Conservation (phyloP, 2,113 vertebrate genomes). For the Rhipidura dahli region DNA sequence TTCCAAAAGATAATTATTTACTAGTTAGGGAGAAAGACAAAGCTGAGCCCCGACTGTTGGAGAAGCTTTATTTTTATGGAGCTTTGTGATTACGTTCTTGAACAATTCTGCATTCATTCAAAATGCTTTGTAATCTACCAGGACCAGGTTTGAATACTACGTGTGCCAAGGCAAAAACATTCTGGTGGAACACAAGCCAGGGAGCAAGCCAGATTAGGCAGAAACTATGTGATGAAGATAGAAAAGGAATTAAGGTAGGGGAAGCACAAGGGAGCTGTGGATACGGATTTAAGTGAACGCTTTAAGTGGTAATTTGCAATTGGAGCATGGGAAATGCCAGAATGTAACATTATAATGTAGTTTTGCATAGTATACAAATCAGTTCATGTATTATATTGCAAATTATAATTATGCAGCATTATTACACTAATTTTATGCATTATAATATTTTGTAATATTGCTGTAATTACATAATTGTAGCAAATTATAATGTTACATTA, state of each 20-base stretch:
- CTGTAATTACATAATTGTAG: slow-evolving; percentile 24
- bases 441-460: slow-evolving; percentile 19
- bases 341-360: neutral
- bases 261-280: neutral
- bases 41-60: neutral
- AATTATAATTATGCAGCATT: neutral
- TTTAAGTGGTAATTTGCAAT: neutral
- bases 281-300: neutral
- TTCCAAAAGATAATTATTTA: neutral
- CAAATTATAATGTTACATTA: neutral
- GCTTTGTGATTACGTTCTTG: neutral
- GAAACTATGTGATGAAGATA: neutral
- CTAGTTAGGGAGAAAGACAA: neutral
- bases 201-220: neutral
- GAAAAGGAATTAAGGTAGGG: neutral
- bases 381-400: neutral
- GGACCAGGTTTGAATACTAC: neutral
- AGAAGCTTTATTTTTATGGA: neutral
- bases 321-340: neutral
- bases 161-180: neutral
- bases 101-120: neutral
- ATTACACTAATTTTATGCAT: neutral
- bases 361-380: neutral
- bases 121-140: neutral
- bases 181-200: neutral